phyloP scores from a whole-genome alignment of 2,888 invertebrate genomes.

The Nasonovia ribisnigri region DNA sequence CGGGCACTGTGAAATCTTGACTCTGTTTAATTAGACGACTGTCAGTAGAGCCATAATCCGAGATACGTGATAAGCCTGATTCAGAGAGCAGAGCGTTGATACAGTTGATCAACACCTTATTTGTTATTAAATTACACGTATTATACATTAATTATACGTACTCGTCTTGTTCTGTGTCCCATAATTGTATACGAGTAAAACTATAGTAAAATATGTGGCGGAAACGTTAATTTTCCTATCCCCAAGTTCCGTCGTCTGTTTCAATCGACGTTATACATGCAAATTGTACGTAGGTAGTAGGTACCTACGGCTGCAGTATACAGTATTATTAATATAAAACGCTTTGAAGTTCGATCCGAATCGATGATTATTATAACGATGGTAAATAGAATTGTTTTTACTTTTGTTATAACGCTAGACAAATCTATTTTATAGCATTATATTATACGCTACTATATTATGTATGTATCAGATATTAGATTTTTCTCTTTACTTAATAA shows the following conservation, averaged over 20 bases:
- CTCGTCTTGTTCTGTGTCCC: not conserved
- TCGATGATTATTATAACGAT: not conserved
- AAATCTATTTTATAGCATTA: not conserved
- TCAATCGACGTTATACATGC: not conserved
- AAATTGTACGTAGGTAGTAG: not conserved
- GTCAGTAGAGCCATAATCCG: not conserved
- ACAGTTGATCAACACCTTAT: not conserved
- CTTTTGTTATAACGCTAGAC: not conserved
- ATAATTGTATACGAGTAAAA: not conserved
- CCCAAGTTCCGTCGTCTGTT: not conserved
- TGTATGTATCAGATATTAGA: not conserved
- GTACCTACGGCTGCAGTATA: no score
- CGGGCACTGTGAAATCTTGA: not conserved
- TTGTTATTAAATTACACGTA: not conserved
- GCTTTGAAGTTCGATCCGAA: not conserved
- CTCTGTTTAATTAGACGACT: not conserved
- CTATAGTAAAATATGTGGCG: no score
- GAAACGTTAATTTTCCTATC: not conserved
- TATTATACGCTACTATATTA: not conserved
- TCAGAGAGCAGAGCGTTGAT: not conserved
- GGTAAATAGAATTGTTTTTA: not conserved
- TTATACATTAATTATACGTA: not conserved
- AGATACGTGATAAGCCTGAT: not conserved
- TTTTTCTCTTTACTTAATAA: slow-evolving; percentile 1
- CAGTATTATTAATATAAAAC: not conserved